These are phyloP conservation scores for Calephelis perditalis DNA, from an alignment of 2,888 invertebrate genomes.

Conservation along the genomic window DNA sequence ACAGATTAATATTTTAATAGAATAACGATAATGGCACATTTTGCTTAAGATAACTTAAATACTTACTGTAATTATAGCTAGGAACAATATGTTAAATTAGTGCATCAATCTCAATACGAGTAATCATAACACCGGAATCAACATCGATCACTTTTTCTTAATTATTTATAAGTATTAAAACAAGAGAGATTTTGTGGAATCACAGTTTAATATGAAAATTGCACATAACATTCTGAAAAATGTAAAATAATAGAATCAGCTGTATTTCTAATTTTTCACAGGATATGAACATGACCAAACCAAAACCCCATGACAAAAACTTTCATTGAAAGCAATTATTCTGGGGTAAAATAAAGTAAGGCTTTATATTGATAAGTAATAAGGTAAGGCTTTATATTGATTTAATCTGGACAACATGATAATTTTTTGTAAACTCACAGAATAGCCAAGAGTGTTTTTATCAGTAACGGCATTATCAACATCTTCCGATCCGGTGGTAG, in stretches of 20 bases:
- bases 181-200: no score
- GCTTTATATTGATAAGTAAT: no score
- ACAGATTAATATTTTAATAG: no score
- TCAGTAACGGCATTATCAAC: slow-evolving; percentile 13
- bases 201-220: neutral
- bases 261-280: neutral
- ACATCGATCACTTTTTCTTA: no score
- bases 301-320: neutral
- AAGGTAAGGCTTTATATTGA: slow-evolving; percentile 21
- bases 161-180: no score
- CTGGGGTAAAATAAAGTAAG: slow-evolving; percentile 28
- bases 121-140: no score
- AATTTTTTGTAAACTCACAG: slow-evolving; percentile 20
- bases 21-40: no score
- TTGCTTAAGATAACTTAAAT: no score
- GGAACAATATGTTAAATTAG: no score
- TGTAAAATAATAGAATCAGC: neutral
- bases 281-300: neutral
- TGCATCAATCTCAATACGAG: no score
- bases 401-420: slow-evolving; percentile 27
- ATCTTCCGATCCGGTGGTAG: neutral
- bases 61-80: no score
- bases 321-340: slow-evolving; percentile 28
- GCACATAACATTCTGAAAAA: slow-evolving; percentile 1
- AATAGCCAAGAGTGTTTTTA: slow-evolving; percentile 14